Evolutionary conservation across 2,113 vertebrate species (phyloP).

Genomic region (Piaya cayana): DNA sequence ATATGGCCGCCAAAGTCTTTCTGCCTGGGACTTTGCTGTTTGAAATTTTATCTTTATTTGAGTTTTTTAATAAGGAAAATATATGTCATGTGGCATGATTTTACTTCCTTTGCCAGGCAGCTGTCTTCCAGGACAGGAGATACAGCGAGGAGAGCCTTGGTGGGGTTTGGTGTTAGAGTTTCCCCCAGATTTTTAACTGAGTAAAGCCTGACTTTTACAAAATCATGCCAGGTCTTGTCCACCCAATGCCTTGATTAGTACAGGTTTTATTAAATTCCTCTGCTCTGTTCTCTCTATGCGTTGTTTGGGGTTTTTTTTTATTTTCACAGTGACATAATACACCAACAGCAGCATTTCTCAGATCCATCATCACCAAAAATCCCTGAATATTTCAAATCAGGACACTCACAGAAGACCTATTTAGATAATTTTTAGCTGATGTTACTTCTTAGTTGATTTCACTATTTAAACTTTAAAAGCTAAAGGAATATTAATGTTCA

Average conservation of each 20-base stretch:
- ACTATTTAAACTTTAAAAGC: neutral
- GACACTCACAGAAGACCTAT: neutral
- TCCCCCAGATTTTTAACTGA: neutral
- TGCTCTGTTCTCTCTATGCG: neutral
- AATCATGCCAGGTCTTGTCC: neutral
- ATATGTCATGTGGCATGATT: neutral
- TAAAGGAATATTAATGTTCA: neutral
- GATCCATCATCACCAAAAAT: neutral
- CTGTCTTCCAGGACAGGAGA: neutral
- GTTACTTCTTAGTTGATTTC: neutral
- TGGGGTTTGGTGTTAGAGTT: neutral
- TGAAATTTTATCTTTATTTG: constrained; percentile 49
- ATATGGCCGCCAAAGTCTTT: constrained; percentile 25
- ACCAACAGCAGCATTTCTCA: neutral
- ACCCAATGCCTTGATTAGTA: neutral
- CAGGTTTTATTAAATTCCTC: neutral
- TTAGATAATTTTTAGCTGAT: neutral
- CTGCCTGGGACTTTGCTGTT: neutral
- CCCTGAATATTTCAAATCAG: neutral
- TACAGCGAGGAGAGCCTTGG: neutral
- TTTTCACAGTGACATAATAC: neutral
- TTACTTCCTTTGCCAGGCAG: neutral
- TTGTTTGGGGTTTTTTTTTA: neutral
- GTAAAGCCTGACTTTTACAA: neutral
- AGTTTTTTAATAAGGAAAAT: neutral